A percentile compares a stretch with the other conserved stretches of the same genome.
These are phyloP conservation scores for Leucophenga maculata DNA, from an alignment of 2,888 invertebrate species.

Conservation along the genomic window DNA sequence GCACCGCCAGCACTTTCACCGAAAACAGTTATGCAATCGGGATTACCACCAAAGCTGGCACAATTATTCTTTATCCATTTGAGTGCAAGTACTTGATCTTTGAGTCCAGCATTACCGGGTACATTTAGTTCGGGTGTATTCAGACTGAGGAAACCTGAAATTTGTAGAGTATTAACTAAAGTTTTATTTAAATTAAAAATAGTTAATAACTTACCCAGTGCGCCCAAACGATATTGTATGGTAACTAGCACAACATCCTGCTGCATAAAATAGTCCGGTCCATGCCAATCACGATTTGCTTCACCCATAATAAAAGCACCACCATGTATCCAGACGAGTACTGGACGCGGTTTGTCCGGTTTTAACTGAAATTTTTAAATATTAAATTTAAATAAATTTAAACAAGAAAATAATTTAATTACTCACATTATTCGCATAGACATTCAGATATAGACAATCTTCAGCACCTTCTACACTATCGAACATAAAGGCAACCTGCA, in stretches of 20 bases:
- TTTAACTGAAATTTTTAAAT: slow-evolving; percentile 46
- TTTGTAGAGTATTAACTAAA: background rate
- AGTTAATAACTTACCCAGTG: slow-evolving; percentile 61
- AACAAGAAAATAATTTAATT: background rate
- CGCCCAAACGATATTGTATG: slow-evolving; percentile 73
- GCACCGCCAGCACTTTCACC: slow-evolving; percentile 74
- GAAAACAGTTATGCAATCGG: slow-evolving; percentile 74
- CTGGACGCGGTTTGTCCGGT: slow-evolving; percentile 66
- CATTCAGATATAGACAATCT: slow-evolving; percentile 75
- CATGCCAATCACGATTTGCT: slow-evolving; percentile 67
- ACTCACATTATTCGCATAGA: slow-evolving; percentile 70
- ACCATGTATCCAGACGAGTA: slow-evolving; percentile 74
- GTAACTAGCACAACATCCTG: slow-evolving; percentile 73
- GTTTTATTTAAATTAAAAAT: background rate
- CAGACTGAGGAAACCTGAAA: slow-evolving; percentile 60
- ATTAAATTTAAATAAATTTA: background rate
- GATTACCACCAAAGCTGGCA: slow-evolving; percentile 73
- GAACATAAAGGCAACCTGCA: slow-evolving; percentile 65
- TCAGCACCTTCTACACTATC: slow-evolving; percentile 72
- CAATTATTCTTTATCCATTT: slow-evolving; percentile 74
- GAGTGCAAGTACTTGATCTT: slow-evolving; percentile 74
- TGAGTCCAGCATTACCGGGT: slow-evolving; percentile 75
- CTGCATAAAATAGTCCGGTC: slow-evolving; percentile 73
- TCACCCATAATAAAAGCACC: slow-evolving; percentile 73
- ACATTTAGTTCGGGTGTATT: slow-evolving; percentile 72